A percentile compares a stretch with the other conserved stretches of the same genome.
Conservation (phyloP, 1,140 invertebrate species). For the Nilaparvata lugens region DNA sequence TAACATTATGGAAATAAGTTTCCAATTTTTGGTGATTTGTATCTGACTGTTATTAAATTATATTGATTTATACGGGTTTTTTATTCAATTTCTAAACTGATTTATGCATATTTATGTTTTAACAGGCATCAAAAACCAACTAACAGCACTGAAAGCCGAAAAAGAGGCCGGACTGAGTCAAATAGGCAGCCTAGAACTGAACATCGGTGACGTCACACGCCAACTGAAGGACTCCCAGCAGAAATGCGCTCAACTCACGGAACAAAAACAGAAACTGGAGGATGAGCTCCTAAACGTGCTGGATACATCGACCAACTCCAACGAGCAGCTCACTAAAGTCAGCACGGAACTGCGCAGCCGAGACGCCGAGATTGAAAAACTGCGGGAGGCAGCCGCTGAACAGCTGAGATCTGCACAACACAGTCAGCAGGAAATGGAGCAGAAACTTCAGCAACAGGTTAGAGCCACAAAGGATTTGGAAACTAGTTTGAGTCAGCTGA, state of each 20-base stretch:
- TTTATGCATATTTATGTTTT: too few species aligned
- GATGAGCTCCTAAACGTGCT: constrained; percentile 34
- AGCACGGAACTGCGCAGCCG: constrained; percentile 40
- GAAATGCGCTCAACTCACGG: constrained; percentile 32
- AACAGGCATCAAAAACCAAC: too few species aligned
- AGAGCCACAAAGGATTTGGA: too few species aligned
- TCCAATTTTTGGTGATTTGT: too few species aligned
- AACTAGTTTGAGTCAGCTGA: too few species aligned
- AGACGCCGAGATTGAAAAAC: constrained; percentile 38
- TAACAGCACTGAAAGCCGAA: too few species aligned
- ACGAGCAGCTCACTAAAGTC: constrained; percentile 40
- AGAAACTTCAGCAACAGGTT: constrained; percentile 20
- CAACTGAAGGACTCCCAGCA: constrained; percentile 34
- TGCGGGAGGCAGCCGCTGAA: constrained; percentile 34
- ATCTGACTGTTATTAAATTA: too few species aligned
- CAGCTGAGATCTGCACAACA: constrained; percentile 39
- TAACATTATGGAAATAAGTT: too few species aligned
- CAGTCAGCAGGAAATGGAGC: constrained; percentile 31
- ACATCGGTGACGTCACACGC: constrained; percentile 31
- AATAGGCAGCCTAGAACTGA: not conserved
- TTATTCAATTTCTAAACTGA: too few species aligned
- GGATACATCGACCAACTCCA: constrained; percentile 36
- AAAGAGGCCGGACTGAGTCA: too few species aligned
- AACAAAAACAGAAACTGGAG: constrained; percentile 40
- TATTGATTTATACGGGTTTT: too few species aligned